Conservation (phyloP, 2,888 invertebrate genomes). For the Plagiodera versicolora region DNA sequence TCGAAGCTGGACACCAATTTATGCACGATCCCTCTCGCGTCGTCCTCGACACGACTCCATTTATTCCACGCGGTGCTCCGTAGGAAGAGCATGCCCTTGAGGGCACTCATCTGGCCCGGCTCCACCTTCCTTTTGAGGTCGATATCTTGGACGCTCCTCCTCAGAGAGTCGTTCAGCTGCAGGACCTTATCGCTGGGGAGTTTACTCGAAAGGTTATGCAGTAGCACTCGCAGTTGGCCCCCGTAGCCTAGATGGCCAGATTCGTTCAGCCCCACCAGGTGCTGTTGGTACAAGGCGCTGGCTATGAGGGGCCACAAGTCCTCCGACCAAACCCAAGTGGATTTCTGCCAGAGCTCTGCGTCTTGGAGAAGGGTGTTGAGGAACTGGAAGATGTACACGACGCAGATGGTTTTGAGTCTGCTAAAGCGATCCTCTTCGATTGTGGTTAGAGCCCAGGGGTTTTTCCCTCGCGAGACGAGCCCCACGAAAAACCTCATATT, state of each 20-base stretch:
- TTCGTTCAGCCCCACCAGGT: constrained; percentile 34
- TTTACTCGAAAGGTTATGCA: constrained; percentile 30
- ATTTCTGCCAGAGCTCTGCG: constrained; percentile 20
- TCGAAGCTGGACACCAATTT: constrained; percentile 32
- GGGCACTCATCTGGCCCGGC: constrained; percentile 39
- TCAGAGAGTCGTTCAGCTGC: too few species aligned
- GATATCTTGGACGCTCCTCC: too few species aligned
- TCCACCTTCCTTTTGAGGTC: too few species aligned
- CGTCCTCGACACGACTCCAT: constrained; percentile 16
- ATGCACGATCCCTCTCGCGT: constrained; percentile 21
- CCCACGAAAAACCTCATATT: too few species aligned
- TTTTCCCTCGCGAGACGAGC: constrained; percentile 25
- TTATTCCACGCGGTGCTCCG: constrained; percentile 18
- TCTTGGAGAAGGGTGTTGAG: constrained; percentile 22
- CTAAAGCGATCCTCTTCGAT: constrained; percentile 36
- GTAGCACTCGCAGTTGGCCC: constrained; percentile 28
- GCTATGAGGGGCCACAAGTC: constrained; percentile 38
- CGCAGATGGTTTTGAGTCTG: constrained; percentile 26
- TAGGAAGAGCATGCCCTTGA: constrained; percentile 43
- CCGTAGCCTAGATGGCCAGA: constrained; percentile 21
- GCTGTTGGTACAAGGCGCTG: constrained; percentile 37
- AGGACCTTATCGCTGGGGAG: constrained; percentile 17
- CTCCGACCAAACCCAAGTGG: constrained; percentile 29
- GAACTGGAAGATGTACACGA: constrained; percentile 30
- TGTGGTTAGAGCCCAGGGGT: constrained; percentile 32